phyloP scores from a whole-genome alignment of 2,888 invertebrate genomes.

The Agonopterix subpropinquella region DNA sequence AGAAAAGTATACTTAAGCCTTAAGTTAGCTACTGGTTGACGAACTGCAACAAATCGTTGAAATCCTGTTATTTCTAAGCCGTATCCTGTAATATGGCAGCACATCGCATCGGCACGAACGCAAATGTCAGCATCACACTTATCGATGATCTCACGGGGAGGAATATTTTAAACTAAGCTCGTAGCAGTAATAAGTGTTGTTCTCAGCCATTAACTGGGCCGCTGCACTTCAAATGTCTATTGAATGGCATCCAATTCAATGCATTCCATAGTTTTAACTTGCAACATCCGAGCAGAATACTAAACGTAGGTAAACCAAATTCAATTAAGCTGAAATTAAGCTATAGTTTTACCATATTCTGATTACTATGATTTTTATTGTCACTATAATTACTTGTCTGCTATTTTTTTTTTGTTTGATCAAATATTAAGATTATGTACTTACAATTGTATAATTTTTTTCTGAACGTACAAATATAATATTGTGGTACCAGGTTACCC shows the following conservation, averaged over 20 bases:
- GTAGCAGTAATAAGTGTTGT: constrained; percentile 18
- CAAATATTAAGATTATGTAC: too few relatives aligned
- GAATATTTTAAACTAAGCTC: constrained; percentile 25
- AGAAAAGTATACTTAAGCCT: too few relatives aligned
- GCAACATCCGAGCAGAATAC: background rate
- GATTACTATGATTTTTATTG: too few relatives aligned
- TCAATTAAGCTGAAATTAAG: too few relatives aligned
- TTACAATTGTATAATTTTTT: too few relatives aligned
- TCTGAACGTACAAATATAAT: too few relatives aligned
- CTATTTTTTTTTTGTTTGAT: too few relatives aligned
- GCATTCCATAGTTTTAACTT: constrained; percentile 10
- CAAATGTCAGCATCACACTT: constrained; percentile 38
- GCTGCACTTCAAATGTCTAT: constrained; percentile 11
- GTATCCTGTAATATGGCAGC: constrained; percentile 12
- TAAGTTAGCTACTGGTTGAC: too few relatives aligned
- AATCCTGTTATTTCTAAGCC: background rate
- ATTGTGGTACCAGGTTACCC: too few relatives aligned
- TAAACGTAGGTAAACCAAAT: background rate
- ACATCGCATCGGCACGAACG: constrained; percentile 13
- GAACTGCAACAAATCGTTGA: background rate
- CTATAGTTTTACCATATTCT: too few relatives aligned
- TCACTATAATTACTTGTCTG: too few relatives aligned
- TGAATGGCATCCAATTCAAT: background rate
- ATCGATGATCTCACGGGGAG: constrained; percentile 32
- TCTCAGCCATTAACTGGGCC: constrained; percentile 13